Conservation (phyloP, 2,797 vertebrate genomes). For the Poeciliopsis paucimaculata region DNA sequence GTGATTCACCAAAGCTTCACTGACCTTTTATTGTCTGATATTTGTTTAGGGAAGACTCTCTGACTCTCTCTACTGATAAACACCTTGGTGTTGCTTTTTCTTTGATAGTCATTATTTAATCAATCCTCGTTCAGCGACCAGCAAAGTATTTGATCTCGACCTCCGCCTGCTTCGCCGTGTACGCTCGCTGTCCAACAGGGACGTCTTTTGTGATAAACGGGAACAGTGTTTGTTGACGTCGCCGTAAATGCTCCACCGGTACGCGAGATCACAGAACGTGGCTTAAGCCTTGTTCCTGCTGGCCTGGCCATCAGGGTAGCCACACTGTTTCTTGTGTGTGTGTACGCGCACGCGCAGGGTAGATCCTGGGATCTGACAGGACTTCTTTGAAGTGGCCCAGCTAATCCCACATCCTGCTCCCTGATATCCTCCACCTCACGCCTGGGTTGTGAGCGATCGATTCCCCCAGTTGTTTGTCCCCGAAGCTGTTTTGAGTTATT, state of each 20-base stretch:
- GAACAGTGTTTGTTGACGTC: constrained; percentile 3
- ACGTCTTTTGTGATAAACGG: constrained; percentile 30
- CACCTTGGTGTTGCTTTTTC: constrained; percentile 15
- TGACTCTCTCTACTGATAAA: constrained; percentile 47
- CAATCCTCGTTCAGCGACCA: constrained; percentile 40
- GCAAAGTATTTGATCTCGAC: constrained; percentile 32
- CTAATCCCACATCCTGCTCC: constrained; percentile 72
- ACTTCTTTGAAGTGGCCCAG: constrained; percentile 68
- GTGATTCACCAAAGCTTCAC: constrained; percentile 42
- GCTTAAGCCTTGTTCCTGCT: constrained; percentile 25
- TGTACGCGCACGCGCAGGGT: constrained; percentile 10
- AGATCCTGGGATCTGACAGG: constrained; percentile 51
- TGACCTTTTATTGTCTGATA: constrained; percentile 45
- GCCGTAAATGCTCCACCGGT: constrained; percentile 21
- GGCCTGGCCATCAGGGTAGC: constrained; percentile 31
- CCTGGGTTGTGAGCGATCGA: constrained; percentile 71
- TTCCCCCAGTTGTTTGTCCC: constrained; percentile 81
- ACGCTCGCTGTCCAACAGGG: neutral
- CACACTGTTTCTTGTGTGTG: constrained; percentile 14
- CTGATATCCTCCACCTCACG: constrained; percentile 59
- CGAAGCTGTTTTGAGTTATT: constrained; percentile 77
- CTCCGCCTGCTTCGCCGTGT: neutral
- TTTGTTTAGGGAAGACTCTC: constrained; percentile 49
- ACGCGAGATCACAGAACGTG: constrained; percentile 38
- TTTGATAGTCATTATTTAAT: constrained; percentile 62